Base-by-base conservation (phyloP, 2,888 invertebrate species). In the Microctonus hyperodae region DNA sequence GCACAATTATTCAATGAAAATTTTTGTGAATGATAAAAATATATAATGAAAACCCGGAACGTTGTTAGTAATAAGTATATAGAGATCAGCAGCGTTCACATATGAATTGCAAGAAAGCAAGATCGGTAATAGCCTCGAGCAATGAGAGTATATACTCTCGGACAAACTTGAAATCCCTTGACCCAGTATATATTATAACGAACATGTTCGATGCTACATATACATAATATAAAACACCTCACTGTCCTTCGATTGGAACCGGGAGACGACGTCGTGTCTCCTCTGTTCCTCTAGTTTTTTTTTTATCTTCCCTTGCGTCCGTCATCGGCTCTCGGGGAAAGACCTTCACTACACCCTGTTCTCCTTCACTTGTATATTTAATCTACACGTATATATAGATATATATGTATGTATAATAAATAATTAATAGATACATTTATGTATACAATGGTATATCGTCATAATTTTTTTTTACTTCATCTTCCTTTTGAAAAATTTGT, bases 141-240 rank as follows among this genome's bases (percentile, higher is more conserved):
- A 62, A 64, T 63, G 57, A 60, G 64, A 64, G 63, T 44, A 44
- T 68, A 64, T 44, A 57, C 51, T 48, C 66, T 59, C 68, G 62
- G 65, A 64, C 68, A 71, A 68, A 72, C 67, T 69, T 69, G 70
- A 72, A 70, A 72, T 72, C 72, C 72, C 72, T 72, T 72, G 72
- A 72, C 72, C 72, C 70, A 72, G 70, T 72, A 72, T 70, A 72
- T 65, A 70, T 64, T 59, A 65, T 72, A 68, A 56, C 57, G 56
- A 44, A 65, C 62, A 62, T 62, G 53, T 62, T 51, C 28, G 25
- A 37, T 62, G 53, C 37, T 37, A 53, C 23, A 37, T 37, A 53
- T 53, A 62, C 28, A 33, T 60, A 59, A 60, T 50, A 33, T 66
- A 61, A 56, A 59, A 20, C 33, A 50, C 56, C 37, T 50, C 61